These are phyloP conservation scores for Macrosteles quadrilineatus DNA, from an alignment of 1,140 invertebrate genomes.

Conservation along the genomic window DNA sequence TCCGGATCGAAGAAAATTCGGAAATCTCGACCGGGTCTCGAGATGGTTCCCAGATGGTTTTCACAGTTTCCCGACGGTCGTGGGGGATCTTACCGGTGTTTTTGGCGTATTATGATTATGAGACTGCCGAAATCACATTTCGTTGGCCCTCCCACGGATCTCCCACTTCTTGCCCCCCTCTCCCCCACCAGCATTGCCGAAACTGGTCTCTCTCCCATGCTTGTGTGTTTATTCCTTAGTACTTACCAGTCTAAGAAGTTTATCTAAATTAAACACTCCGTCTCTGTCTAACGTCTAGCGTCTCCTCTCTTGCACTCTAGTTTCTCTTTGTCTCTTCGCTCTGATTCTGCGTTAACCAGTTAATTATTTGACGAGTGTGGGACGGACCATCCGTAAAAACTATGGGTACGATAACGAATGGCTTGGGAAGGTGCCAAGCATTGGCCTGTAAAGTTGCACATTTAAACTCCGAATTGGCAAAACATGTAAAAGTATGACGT, in stretches of 20 bases:
- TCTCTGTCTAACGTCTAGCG: neutral
- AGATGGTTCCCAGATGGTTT: too few species aligned
- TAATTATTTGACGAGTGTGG: too few species aligned
- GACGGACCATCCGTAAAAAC: too few species aligned
- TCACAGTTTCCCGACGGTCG: too few species aligned
- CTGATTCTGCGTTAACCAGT: too few species aligned
- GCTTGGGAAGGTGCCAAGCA: too few species aligned
- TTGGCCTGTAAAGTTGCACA: too few species aligned
- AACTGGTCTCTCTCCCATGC: constrained; percentile 6
- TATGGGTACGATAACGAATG: too few species aligned
- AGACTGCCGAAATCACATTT: neutral
- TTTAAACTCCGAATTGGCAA: too few species aligned
- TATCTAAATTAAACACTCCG: constrained; percentile 8
- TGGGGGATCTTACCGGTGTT: neutral
- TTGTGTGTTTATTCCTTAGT: constrained; percentile 12
- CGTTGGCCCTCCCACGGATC: constrained; percentile 3
- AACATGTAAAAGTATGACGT: too few species aligned
- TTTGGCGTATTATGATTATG: constrained; percentile 10
- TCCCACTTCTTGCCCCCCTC: constrained; percentile 1
- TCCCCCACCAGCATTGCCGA: neutral
- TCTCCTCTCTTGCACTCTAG: neutral
- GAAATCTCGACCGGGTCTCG: too few species aligned
- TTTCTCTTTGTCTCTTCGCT: neutral
- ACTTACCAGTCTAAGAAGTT: constrained; percentile 17
- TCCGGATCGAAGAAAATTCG: neutral